Percentiles rank a stretch among this genome's conserved stretches.
phyloP scores from a whole-genome alignment of 64 coral and sea anemone genomes.

The Pocillopora verrucosa region DNA sequence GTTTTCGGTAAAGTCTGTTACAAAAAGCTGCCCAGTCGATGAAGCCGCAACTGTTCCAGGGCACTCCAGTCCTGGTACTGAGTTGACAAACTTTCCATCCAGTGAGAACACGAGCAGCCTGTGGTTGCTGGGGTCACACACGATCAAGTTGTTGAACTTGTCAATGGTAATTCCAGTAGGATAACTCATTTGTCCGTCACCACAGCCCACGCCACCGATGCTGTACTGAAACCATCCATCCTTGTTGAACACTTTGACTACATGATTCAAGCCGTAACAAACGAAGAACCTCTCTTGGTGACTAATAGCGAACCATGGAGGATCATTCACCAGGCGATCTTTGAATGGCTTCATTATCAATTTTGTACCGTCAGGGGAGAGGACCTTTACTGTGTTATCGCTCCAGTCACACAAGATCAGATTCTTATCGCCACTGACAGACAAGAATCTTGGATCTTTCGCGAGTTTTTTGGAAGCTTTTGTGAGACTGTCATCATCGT shows the following conservation, averaged over 20 bases:
- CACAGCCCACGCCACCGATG: background rate
- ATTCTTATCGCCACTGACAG: background rate
- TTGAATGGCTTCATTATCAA: background rate
- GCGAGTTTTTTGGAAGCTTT: background rate
- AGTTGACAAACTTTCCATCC: constrained; percentile 4
- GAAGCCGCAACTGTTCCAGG: constrained; percentile 15
- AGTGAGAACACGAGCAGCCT: constrained; percentile 21
- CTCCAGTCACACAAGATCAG: background rate
- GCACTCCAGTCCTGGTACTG: background rate
- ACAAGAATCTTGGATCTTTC: background rate
- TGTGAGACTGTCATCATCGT: background rate
- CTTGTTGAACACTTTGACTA: constrained; percentile 1
- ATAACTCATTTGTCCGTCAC: constrained; percentile 23
- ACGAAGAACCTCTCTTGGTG: constrained; percentile 3
- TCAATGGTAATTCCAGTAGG: background rate
- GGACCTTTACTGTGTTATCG: background rate
- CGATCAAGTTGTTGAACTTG: background rate
- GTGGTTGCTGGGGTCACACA: constrained; percentile 9
- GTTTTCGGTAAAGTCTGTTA: background rate
- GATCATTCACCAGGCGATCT: background rate
- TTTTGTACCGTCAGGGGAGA: background rate
- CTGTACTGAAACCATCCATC: background rate
- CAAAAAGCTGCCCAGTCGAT: constrained; percentile 23
- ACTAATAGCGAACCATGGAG: background rate
- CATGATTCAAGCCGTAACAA: background rate